These are phyloP conservation scores for Myrmophylax atrothorax DNA, from an alignment of 2,113 vertebrate genomes.

Conservation along the genomic window DNA sequence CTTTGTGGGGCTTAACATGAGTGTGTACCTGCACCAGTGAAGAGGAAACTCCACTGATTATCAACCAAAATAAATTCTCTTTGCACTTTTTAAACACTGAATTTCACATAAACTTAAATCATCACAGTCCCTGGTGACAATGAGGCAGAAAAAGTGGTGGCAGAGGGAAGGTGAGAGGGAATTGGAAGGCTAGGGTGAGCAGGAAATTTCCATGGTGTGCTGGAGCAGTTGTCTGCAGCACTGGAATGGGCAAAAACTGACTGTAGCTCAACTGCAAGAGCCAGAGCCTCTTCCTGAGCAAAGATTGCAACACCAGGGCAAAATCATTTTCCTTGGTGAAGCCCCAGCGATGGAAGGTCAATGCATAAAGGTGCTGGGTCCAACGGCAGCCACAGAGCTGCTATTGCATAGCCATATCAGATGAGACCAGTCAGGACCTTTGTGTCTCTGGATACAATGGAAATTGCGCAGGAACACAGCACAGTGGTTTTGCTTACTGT, in stretches of 20 bases:
- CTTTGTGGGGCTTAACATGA: not conserved
- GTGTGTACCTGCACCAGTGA: not conserved
- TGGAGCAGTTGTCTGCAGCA: not conserved
- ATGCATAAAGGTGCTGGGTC: not conserved
- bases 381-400: rapidly evolving
- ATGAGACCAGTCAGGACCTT: not conserved
- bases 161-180: not conserved
- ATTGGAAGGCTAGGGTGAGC: not conserved
- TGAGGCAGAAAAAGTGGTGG: not conserved
- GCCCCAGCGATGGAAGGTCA: not conserved
- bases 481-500: not conserved
- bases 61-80: not conserved
- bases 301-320: not conserved
- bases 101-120: not conserved
- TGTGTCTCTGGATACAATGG: not conserved
- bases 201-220: not conserved
- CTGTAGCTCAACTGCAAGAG: not conserved
- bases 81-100: not conserved
- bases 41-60: not conserved
- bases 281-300: not conserved
- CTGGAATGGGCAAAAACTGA: not conserved
- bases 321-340: not conserved
- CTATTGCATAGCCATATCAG: not conserved
- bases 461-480: not conserved
- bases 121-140: not conserved